Evolutionary conservation across 2,888 invertebrate species (phyloP).

Genomic region (Xylocampa areola): DNA sequence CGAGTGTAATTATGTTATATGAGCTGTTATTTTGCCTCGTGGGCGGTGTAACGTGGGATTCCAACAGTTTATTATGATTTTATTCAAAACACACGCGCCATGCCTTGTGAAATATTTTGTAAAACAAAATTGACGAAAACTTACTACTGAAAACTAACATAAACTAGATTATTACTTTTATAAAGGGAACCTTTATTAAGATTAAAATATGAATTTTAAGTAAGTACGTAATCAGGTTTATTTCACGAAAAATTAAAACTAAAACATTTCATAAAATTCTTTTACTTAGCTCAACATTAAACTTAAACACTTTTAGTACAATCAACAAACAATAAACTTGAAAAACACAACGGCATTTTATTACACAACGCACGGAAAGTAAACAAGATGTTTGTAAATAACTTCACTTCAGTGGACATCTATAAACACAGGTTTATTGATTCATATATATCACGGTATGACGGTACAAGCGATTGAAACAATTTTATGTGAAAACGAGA

Average conservation of each 20-base stretch:
- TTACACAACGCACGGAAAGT: conserved; percentile 34
- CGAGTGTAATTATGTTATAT: conserved; percentile 34
- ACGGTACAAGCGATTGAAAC: conserved; percentile 37
- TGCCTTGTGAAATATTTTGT: neutral
- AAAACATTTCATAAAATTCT: neutral
- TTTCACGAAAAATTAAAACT: no score
- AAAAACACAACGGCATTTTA: conserved; percentile 41
- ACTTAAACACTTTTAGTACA: conserved; percentile 29
- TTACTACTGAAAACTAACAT: no score
- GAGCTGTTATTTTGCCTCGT: conserved; percentile 25
- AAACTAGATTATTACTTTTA: no score
- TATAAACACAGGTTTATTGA: conserved; percentile 53
- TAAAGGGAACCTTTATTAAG: no score
- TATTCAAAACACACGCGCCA: neutral
- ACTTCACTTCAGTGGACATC: conserved; percentile 46
- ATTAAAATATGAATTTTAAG: no score
- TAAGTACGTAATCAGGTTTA: no score
- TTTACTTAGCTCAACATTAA: conserved; percentile 22
- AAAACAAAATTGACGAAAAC: no score
- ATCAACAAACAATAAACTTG: conserved; percentile 24
- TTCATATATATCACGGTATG: conserved; percentile 45
- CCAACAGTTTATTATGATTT: neutral
- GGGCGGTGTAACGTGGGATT: conserved; percentile 8
- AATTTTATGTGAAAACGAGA: conserved; percentile 28
- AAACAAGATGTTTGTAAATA: conserved; percentile 45